Conservation (phyloP, 2,888 invertebrate species). For the Tipula unca region DNA sequence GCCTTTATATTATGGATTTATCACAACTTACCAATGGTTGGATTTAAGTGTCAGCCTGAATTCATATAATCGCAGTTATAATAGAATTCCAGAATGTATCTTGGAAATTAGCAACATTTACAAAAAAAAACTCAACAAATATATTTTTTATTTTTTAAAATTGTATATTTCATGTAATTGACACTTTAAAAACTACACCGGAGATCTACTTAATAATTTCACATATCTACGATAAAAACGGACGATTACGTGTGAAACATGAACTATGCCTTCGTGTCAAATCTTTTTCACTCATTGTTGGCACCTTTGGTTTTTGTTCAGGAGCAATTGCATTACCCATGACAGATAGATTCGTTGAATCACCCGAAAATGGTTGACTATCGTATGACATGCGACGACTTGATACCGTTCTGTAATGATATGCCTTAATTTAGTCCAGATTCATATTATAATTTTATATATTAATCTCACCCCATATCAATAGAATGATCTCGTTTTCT, state of each 20-base stretch:
- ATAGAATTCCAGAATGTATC: too few relatives aligned
- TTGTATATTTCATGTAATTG: neutral
- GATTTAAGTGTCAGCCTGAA: too few relatives aligned
- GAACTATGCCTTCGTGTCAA: constrained; percentile 37
- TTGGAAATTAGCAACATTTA: too few relatives aligned
- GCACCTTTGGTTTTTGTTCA: constrained; percentile 48
- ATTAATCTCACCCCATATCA: constrained; percentile 26
- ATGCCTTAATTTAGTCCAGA: neutral
- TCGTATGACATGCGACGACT: constrained; percentile 25
- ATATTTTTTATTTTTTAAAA: neutral
- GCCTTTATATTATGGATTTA: too few relatives aligned
- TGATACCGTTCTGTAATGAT: constrained; percentile 25
- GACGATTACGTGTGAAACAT: constrained; percentile 14
- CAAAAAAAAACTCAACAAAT: neutral
- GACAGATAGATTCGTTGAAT: constrained; percentile 39
- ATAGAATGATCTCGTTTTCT: constrained; percentile 26
- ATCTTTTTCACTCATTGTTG: constrained; percentile 51
- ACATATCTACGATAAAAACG: neutral
- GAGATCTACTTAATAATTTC: neutral
- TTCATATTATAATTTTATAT: neutral
- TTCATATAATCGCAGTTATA: too few relatives aligned
- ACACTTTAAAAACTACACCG: neutral
- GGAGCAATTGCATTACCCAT: constrained; percentile 50
- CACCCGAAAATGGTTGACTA: constrained; percentile 24
- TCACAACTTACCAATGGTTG: too few relatives aligned